These are phyloP conservation scores for Orchesella flavescens DNA, from an alignment of 2,888 invertebrate genomes.

Conservation along the genomic window DNA sequence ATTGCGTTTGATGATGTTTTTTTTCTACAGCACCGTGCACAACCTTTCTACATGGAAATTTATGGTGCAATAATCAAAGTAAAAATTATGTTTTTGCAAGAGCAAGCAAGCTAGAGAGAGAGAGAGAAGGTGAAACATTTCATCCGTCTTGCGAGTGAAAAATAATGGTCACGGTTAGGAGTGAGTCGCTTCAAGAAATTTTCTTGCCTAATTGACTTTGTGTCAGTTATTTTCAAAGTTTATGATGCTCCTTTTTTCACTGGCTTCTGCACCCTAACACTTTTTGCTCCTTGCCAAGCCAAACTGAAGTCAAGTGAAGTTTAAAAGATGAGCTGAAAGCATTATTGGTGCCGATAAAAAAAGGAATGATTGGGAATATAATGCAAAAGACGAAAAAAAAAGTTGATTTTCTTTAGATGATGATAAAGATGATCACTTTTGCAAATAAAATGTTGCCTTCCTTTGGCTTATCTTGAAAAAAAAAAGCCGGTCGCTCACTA, in stretches of 20 bases:
- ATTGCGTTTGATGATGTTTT: constrained; percentile 21
- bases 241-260: constrained; percentile 17
- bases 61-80: constrained; percentile 17
- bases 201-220: constrained; percentile 57
- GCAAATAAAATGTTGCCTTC: constrained; percentile 43
- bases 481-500: constrained; percentile 35
- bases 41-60: background rate
- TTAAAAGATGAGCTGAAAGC: too few relatives aligned
- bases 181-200: background rate
- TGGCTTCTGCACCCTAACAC: constrained; percentile 1
- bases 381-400: background rate
- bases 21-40: too few relatives aligned
- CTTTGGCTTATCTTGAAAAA: constrained; percentile 26
- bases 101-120: too few relatives aligned
- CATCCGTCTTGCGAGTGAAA: constrained; percentile 17
- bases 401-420: background rate
- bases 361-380: constrained; percentile 34
- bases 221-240: constrained; percentile 59
- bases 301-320: too few relatives aligned
- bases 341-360: background rate
- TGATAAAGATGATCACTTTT: constrained; percentile 50
- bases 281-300: background rate
- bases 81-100: constrained; percentile 9
- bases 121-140: background rate
- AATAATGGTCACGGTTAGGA: constrained; percentile 47